These are phyloP conservation scores for Apamea epomidion DNA, from an alignment of 2,888 invertebrate genomes.

Conservation along the genomic window DNA sequence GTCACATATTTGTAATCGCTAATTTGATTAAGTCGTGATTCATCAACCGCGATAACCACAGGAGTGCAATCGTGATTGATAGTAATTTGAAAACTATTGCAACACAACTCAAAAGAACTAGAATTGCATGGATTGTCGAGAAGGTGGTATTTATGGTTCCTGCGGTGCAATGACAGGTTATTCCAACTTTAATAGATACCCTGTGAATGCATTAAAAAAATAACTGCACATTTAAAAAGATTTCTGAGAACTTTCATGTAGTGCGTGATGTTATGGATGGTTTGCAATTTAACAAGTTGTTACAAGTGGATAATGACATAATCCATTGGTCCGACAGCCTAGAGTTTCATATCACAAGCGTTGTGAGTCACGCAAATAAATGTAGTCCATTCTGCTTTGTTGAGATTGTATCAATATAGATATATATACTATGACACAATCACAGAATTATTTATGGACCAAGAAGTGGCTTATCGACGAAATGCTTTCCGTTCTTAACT, in stretches of 20 bases:
- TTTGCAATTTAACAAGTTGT: constrained; percentile 77
- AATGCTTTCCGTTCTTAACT: constrained; percentile 23
- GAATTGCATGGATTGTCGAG: constrained; percentile 17
- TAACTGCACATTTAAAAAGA: constrained; percentile 66
- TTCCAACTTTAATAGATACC: constrained; percentile 29
- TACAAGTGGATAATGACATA: constrained; percentile 85
- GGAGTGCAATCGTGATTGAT: constrained; percentile 38
- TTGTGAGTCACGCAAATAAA: constrained; percentile 81
- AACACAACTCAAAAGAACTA: constrained; percentile 22
- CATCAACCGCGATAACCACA: constrained; percentile 49
- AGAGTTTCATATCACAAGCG: constrained; percentile 77
- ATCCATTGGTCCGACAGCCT: constrained; percentile 75
- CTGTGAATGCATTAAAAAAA: constrained; percentile 54
- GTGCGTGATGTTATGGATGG: constrained; percentile 70
- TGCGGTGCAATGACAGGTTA: constrained; percentile 38
- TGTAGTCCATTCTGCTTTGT: constrained; percentile 68
- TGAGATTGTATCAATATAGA: constrained; percentile 65
- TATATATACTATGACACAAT: constrained; percentile 56
- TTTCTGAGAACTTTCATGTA: constrained; percentile 67
- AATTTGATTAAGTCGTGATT: constrained; percentile 62
- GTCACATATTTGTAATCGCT: constrained; percentile 45
- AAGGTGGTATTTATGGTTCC: constrained; percentile 15
- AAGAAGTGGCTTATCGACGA: constrained; percentile 6
- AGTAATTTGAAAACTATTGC: constrained; percentile 38
- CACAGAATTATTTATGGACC: constrained; percentile 35